A percentile compares a stretch with the other conserved stretches of the same genome.
phyloP scores from a whole-genome alignment of 2,113 vertebrate genomes.

The Chaenogobius annularis region DNA sequence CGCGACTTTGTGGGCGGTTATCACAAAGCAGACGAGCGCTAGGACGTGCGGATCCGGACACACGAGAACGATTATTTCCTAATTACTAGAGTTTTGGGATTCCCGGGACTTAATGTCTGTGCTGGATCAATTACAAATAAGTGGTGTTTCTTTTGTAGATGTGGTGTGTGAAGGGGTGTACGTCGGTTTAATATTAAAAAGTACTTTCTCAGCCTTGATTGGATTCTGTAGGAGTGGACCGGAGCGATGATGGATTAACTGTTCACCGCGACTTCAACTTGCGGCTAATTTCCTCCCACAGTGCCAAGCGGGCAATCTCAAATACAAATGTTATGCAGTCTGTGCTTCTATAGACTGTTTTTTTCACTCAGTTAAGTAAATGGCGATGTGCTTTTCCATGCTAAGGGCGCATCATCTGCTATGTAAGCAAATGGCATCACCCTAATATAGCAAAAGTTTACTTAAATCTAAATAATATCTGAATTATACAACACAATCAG shows the following conservation, averaged over 20 bases:
- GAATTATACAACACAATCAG: no score
- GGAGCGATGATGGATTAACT: not conserved
- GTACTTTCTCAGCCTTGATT: not conserved
- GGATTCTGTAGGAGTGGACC: not conserved
- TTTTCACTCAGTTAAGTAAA: no score
- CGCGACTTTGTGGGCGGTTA: constrained; percentile 53
- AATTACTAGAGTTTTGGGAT: constrained; percentile 36
- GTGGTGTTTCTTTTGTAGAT: constrained; percentile 9
- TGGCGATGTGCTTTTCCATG: no score
- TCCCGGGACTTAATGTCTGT: constrained; percentile 31
- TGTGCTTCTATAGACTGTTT: not conserved
- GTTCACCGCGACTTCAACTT: not conserved
- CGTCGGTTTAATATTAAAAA: not conserved
- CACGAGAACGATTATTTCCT: constrained; percentile 41
- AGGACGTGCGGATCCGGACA: constrained; percentile 40
- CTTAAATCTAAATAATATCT: no score
- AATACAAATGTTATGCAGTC: not conserved
- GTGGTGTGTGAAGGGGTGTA: not conserved
- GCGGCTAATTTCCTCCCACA: not conserved
- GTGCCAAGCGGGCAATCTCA: not conserved
- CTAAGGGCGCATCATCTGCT: no score
- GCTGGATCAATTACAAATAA: not conserved
- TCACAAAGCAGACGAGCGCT: constrained; percentile 34
- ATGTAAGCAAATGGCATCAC: no score
- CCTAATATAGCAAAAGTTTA: no score